Evolutionary conservation across 2,797 vertebrate species (phyloP).

Genomic region (Hippocampus kuda): DNA sequence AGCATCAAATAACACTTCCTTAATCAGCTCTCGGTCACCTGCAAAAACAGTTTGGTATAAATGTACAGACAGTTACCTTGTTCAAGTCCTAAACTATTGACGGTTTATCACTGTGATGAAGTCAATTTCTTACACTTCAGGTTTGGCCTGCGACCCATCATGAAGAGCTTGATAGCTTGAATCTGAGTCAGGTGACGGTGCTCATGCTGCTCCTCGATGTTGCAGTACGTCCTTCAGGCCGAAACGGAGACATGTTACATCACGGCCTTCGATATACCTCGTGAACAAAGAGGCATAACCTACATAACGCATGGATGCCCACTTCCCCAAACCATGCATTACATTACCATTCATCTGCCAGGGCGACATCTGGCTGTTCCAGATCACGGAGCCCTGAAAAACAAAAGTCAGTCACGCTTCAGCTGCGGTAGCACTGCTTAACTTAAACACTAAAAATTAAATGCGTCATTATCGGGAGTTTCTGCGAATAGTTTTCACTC

Average conservation of each 20-base stretch:
- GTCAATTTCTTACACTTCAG: constrained; percentile 79
- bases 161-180: constrained; percentile 91
- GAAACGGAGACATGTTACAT: constrained; percentile 42
- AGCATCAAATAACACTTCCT: constrained; percentile 92
- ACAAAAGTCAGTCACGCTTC: constrained; percentile 59
- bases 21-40: constrained; percentile 94
- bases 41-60: constrained; percentile 3
- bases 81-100: background rate
- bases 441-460: constrained; percentile 8
- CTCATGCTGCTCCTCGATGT: constrained; percentile 89
- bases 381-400: constrained; percentile 87
- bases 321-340: constrained; percentile 37
- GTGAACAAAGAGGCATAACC: constrained; percentile 46
- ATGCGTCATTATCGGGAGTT: background rate
- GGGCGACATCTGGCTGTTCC: constrained; percentile 92
- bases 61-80: background rate
- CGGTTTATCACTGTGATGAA: background rate
- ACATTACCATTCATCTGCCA: constrained; percentile 95
- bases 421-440: constrained; percentile 29
- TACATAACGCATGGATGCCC: constrained; percentile 56
- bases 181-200: constrained; percentile 88
- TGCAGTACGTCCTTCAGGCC: constrained; percentile 86
- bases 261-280: constrained; percentile 29
- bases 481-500: background rate
- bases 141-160: constrained; percentile 83